Conservation (phyloP, 1,140 invertebrate genomes). For the Heterodera carotae region DNA sequence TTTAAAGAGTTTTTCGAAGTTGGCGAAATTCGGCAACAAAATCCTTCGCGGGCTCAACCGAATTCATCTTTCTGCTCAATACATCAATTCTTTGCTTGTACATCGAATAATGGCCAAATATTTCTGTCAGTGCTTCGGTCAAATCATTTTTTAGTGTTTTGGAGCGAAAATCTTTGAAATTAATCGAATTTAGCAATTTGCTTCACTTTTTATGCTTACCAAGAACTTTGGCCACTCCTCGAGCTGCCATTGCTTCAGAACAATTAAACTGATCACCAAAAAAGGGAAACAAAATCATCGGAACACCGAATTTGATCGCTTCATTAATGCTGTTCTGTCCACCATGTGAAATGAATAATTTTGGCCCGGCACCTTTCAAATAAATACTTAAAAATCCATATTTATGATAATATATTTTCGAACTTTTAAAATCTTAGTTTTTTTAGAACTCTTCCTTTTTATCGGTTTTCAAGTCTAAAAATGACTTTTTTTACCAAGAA, state of each 20-base stretch:
- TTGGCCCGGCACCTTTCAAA: constrained; percentile 69
- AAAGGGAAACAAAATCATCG: constrained; percentile 74
- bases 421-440: too few species aligned
- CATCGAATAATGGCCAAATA: neutral
- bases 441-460: too few species aligned
- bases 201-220: neutral
- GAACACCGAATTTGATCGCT: constrained; percentile 74
- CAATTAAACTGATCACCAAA: constrained; percentile 49
- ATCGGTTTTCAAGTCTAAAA: too few species aligned
- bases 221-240: neutral
- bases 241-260: neutral
- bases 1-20: neutral
- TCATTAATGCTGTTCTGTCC: neutral
- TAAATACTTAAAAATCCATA: too few species aligned
- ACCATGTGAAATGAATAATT: neutral
- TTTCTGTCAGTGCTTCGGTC: neutral
- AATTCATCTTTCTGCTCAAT: neutral
- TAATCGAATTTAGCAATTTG: neutral
- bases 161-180: neutral
- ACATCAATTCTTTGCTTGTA: neutral
- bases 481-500: too few species aligned
- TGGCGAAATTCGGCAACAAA: neutral
- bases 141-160: neutral
- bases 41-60: neutral
- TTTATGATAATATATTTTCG: too few species aligned